Evolutionary conservation across 2,797 vertebrate species (phyloP).

Genomic region (Halcyon chelicuti): DNA sequence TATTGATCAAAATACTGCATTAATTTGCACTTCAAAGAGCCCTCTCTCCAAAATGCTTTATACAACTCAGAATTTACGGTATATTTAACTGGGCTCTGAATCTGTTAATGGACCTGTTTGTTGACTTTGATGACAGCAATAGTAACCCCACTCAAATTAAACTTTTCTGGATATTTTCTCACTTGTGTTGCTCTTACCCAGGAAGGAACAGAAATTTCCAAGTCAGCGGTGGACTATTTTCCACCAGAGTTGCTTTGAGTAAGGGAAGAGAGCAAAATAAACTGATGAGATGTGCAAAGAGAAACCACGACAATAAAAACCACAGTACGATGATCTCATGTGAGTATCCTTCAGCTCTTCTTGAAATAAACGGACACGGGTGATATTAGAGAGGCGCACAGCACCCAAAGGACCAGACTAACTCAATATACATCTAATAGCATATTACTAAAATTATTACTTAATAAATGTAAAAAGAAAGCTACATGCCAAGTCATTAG

Average conservation of each 20-base stretch:
- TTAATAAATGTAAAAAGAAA: not conserved
- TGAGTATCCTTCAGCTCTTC: not conserved
- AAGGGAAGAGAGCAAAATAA: not conserved
- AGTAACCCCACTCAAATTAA: not conserved
- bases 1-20: not conserved
- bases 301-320: not conserved
- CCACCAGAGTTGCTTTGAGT: not conserved
- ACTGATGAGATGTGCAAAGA: not conserved
- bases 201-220: not conserved
- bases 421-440: not conserved
- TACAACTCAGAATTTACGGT: not conserved
- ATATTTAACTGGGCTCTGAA: not conserved
- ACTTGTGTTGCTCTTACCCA: not conserved
- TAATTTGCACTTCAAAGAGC: not conserved
- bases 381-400: not conserved
- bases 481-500: not conserved
- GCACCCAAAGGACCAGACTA: not conserved
- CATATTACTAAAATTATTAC: not conserved
- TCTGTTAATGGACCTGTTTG: not conserved
- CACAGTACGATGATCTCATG: not conserved
- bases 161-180: not conserved
- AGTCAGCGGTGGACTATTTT: not conserved
- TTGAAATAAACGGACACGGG: not conserved
- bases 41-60: not conserved
- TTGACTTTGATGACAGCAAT: not conserved